Evolutionary conservation across 2,113 vertebrate species (phyloP), one percentile per base, ranked within the genome.

Genomic region (Phrynosoma platyrhinos): DNA sequence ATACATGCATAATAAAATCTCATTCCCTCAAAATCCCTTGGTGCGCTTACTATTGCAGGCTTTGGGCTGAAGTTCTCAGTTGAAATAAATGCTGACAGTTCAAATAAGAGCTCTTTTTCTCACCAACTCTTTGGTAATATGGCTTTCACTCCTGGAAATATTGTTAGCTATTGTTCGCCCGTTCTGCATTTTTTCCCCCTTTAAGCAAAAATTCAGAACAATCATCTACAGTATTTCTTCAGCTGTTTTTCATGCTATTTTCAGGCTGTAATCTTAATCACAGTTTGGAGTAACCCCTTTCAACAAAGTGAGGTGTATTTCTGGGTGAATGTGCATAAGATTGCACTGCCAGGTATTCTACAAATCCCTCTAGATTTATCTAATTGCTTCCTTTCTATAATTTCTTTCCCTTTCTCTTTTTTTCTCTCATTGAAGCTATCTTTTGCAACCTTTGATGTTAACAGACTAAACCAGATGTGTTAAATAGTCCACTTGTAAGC

Each of bases 1-100:
- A 20, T 74, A 64, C 0, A 0, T 77, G 58, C 7, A 9, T 23
- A 84, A 30, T 18, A 77, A 84, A 36, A 58, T 84, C 47, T 88
- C 16, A 14, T n/a, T 36, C 0, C 58, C 58, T 85, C 90, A 52
- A 55, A 58, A 42, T 83, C 36, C 27, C 68, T 58, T 18, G 47
- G 36, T 77, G 14, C 36, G 21, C 18, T n/a, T 9, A 25, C 27
- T 74, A 6, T 64, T 84, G 75, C 89, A 90, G 89, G 30, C 64
- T 86, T 47, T 86, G 1, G 62, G 12, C 16, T 82, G 55, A 74
- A 78, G 42, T 25, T 76, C 36, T 79, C 10, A 14, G 10, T 32
- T 58, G 64, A 88, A 88, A 79, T 71, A 88, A 55, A 83, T 79
- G 64, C 36, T 78, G 75, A 83, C 18, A 53, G 81, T 84, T 84